Base-by-base conservation (phyloP, 2,888 invertebrate genomes). In the Diogma glabrata region DNA sequence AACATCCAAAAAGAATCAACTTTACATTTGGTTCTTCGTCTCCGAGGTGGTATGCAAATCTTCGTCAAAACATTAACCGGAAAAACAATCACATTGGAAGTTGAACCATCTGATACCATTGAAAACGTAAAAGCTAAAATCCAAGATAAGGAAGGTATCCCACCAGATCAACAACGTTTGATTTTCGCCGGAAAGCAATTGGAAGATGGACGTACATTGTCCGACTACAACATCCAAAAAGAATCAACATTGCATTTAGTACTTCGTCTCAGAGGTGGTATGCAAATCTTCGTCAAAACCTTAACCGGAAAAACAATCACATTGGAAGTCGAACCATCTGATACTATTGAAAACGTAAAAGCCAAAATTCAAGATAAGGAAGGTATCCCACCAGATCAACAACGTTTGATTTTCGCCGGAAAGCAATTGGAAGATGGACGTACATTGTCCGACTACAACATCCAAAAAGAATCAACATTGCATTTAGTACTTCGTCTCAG, bases 231-330 rank as follows among this genome's bases (percentile, higher is more conserved):
- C 70, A 93, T 94, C 65, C 92, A 95, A 72, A 93, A 93, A 70
- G 90, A 92, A 71, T 89, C 90, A 0, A 92, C 92, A 0, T 77
- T 92, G 53, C 91, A 92, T 67, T 75, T 93, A 65, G 90, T 91
- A 63, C 73, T 92, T 57, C 79, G 94, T 60, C 79, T 95, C 53
- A 79, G 92, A 59, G 96, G 96, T 74, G 97, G 97, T 64, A 93
- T 93, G 93, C 95, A 96, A 80, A 95, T 96, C 73, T 96, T 93
- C 71, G 92, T 93, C 57, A 93, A 93, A 75, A 93, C 92, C 61
- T 78, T 92, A 45, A 91, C 90, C 63, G 91, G 91, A 63, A 93
- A 92, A 72, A 92, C 92, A 67, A 91, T 92, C 67, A 89, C 90
- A 67, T 80, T 90, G 55, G 89, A 90, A 75, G 90, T 90, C 57